Percentiles rank a stretch among this genome's conserved stretches.
Evolutionary conservation across 1,140 invertebrate species (phyloP).

Genomic region (Papilio polytes): DNA sequence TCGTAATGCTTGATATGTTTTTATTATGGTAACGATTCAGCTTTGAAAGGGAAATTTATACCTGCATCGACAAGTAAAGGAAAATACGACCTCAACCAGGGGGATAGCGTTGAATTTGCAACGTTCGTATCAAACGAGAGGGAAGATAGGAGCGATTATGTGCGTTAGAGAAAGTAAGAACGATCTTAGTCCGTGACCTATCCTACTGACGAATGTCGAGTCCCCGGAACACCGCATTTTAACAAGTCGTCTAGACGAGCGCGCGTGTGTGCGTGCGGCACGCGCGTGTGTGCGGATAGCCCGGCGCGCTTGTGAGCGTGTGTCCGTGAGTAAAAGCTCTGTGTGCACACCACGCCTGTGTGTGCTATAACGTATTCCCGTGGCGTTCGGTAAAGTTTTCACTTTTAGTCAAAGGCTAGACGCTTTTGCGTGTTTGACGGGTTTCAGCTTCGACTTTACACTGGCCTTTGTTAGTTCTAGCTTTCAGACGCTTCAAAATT

Average conservation of each 20-base stretch:
- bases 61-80: constrained; percentile 50
- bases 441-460: constrained; percentile 29
- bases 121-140: constrained; percentile 40
- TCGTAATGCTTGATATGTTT: constrained; percentile 29
- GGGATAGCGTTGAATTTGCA: constrained; percentile 54
- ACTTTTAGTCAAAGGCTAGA: constrained; percentile 44
- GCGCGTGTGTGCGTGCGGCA: constrained; percentile 60
- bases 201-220: constrained; percentile 82
- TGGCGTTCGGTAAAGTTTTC: constrained; percentile 41
- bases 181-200: constrained; percentile 79
- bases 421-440: constrained; percentile 39
- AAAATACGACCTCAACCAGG: constrained; percentile 49
- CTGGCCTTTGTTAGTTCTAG: constrained; percentile 28
- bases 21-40: constrained; percentile 46
- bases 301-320: constrained; percentile 49
- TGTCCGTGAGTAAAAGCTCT: constrained; percentile 50
- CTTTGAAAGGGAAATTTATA: constrained; percentile 82
- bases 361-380: constrained; percentile 47
- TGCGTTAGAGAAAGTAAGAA: constrained; percentile 57
- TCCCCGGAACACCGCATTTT: constrained; percentile 79
- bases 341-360: constrained; percentile 45
- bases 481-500: constrained; percentile 23
- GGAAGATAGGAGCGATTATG: constrained; percentile 54
- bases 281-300: constrained; percentile 47
- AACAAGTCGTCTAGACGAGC: constrained; percentile 79